These are phyloP conservation scores for Antitype chi DNA, from an alignment of 2,888 invertebrate genomes.

Conservation along the genomic window DNA sequence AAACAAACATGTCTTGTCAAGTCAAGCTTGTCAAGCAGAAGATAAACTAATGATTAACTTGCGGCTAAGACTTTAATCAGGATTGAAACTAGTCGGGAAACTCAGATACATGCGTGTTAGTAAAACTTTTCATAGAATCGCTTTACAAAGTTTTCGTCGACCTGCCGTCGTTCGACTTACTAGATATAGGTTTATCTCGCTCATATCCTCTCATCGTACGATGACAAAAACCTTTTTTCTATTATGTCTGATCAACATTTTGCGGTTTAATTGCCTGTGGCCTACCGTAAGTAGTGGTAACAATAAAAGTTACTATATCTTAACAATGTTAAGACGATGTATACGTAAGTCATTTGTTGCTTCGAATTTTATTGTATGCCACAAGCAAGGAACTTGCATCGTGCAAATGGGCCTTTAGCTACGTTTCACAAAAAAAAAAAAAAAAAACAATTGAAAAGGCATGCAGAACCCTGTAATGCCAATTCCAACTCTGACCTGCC, in stretches of 20 bases:
- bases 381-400: not conserved
- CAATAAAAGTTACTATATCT: not conserved
- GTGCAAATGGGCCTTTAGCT: not conserved
- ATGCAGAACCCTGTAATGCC: conserved; percentile 42
- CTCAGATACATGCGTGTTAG: not conserved
- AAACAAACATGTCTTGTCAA: not conserved
- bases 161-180: not conserved
- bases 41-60: not conserved
- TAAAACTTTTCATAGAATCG: not conserved
- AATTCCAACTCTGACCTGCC: conserved; percentile 12
- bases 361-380: not conserved
- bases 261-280: too few relatives aligned
- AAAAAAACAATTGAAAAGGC: not conserved
- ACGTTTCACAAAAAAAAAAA: not conserved
- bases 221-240: not conserved
- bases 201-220: not conserved
- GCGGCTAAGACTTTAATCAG: not conserved
- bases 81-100: not conserved
- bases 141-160: not conserved
- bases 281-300: not conserved
- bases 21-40: too few relatives aligned
- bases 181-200: not conserved
- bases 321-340: too few relatives aligned
- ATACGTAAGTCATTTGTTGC: not conserved
- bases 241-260: not conserved